Evolutionary conservation across 1,140 invertebrate species (phyloP).

Genomic region (Scaptodrosophila lebanonensis): DNA sequence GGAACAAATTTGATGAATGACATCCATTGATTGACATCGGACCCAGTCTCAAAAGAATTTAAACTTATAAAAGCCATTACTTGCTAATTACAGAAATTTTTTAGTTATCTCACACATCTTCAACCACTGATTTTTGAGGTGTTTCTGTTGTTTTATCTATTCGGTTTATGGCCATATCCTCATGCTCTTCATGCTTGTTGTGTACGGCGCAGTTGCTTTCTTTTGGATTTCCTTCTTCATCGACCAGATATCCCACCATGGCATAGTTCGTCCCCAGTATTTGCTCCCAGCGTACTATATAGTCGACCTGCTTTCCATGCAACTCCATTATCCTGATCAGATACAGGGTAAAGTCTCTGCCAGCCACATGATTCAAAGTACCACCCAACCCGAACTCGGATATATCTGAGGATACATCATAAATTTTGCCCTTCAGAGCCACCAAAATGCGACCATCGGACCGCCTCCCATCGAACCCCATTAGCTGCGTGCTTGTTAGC

Average conservation of each 20-base stretch:
- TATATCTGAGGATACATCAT: slow-evolving; percentile 34
- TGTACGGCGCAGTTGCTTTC: not conserved
- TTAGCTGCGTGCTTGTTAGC: slow-evolving; percentile 16
- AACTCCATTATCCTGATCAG: not conserved
- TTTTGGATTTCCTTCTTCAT: too few relatives aligned
- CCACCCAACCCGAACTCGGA: slow-evolving; percentile 14
- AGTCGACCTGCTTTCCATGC: not conserved
- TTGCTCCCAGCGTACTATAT: slow-evolving; percentile 29
- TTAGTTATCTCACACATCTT: too few relatives aligned
- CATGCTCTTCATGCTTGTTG: not conserved
- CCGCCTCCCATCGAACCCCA: slow-evolving; percentile 24
- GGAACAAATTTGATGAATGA: too few relatives aligned
- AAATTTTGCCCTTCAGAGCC: slow-evolving; percentile 34
- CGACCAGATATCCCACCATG: slow-evolving; percentile 26
- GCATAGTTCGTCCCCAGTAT: slow-evolving; percentile 30
- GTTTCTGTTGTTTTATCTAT: slow-evolving; percentile 22
- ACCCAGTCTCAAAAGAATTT: too few relatives aligned
- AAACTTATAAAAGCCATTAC: too few relatives aligned
- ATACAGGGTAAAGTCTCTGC: slow-evolving; percentile 38
- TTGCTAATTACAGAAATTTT: too few relatives aligned
- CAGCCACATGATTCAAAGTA: slow-evolving; percentile 23
- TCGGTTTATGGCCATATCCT: not conserved
- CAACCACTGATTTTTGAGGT: slow-evolving; percentile 24
- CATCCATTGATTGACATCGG: too few relatives aligned
- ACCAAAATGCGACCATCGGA: slow-evolving; percentile 45